phyloP scores from a whole-genome alignment of 2,113 vertebrate species.

The Ellobius talpinus region DNA sequence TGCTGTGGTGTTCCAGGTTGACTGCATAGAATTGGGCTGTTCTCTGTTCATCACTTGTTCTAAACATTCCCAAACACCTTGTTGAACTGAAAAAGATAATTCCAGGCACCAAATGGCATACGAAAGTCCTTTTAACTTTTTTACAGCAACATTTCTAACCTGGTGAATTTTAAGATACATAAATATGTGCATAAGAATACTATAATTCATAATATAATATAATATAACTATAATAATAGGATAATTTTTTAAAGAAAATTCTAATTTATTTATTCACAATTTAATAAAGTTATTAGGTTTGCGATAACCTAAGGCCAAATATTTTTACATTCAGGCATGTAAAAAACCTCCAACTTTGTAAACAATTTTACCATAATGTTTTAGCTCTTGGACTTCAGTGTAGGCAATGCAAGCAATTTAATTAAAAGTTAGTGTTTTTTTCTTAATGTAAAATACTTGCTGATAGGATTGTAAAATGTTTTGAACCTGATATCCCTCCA shows the following conservation, averaged over 20 bases:
- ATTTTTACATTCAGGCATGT: conserved; percentile 58
- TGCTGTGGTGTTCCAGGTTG: conserved; percentile 72
- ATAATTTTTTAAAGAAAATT: conserved; percentile 68
- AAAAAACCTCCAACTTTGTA: conserved; percentile 50
- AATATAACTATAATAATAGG: conserved; percentile 39
- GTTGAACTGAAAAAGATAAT: conserved; percentile 77
- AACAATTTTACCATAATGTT: conserved; percentile 75
- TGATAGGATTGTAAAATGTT: conserved; percentile 24
- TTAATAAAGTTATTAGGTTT: conserved; percentile 79
- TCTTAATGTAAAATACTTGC: conserved; percentile 53
- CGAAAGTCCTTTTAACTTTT: conserved; percentile 75
- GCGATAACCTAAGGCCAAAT: conserved; percentile 54
- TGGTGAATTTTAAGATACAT: conserved; percentile 65
- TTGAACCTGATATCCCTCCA: conserved; percentile 19
- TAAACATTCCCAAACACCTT: conserved; percentile 77
- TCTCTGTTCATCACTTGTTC: conserved; percentile 74
- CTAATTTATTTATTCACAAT: conserved; percentile 78
- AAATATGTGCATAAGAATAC: conserved; percentile 47
- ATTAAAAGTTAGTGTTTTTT: conserved; percentile 61
- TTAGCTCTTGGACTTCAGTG: conserved; percentile 58
- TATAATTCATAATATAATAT: background rate
- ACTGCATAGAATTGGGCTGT: conserved; percentile 68
- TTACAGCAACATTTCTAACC: conserved; percentile 71
- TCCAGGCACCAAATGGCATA: conserved; percentile 61
- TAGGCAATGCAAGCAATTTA: conserved; percentile 65